Evolutionary conservation across 2,888 invertebrate species (phyloP).

Genomic region (Tiliacea citrago): DNA sequence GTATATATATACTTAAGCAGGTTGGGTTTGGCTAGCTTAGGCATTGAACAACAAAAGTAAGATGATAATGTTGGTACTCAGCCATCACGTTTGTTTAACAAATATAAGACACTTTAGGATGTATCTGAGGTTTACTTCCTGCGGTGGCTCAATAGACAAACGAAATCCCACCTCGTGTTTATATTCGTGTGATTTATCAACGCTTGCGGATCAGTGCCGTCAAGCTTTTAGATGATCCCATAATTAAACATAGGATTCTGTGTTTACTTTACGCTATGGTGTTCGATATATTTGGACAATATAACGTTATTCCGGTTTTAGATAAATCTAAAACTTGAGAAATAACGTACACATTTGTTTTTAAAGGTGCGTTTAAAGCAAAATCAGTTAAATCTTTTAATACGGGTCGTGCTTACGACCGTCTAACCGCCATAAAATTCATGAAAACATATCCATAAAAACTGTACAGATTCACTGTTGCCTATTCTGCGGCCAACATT

Average conservation of each 20-base stretch:
- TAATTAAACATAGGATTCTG: conserved; percentile 73
- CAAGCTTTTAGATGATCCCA: conserved; percentile 78
- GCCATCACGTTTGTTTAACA: conserved; percentile 60
- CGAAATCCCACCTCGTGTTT: conserved; percentile 78
- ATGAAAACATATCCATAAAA: not conserved
- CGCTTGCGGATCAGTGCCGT: conserved; percentile 80
- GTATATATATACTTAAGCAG: not conserved
- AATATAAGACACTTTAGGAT: conserved; percentile 71
- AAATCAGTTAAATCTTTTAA: not conserved
- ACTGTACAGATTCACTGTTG: not conserved
- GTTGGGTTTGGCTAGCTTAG: not conserved
- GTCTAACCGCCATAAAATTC: not conserved
- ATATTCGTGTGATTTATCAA: conserved; percentile 87
- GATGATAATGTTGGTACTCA: conserved; percentile 25
- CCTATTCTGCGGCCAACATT: not conserved
- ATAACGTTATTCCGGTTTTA: not conserved
- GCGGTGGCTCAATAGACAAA: conserved; percentile 56
- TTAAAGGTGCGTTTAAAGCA: not conserved
- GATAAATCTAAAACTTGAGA: not conserved
- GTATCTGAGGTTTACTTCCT: conserved; percentile 57
- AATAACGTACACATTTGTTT: not conserved
- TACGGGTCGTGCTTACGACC: not conserved
- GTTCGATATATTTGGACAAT: conserved; percentile 37
- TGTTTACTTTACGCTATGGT: conserved; percentile 60
- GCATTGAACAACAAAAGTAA: conserved; percentile 10